Evolutionary conservation across 2,888 invertebrate genomes (phyloP), one percentile per base, ranked within the genome.

Genomic region (Cordilura impudica): DNA sequence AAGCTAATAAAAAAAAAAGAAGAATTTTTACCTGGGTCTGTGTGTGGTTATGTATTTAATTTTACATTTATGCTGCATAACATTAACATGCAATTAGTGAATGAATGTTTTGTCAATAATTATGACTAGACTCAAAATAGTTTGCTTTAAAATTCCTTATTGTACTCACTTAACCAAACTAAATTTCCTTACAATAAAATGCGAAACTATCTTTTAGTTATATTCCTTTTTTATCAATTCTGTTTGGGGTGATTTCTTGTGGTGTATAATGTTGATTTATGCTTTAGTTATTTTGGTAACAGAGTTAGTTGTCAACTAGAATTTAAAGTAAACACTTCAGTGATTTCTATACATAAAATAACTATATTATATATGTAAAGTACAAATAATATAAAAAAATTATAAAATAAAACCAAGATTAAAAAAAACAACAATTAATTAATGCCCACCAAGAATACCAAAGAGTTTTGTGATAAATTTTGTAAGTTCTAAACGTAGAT

Each of bases 101-200:
- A 10, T 67, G 49, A 77, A 86, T 86, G 87, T 87, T 87, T 87
- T 87, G 87, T 87, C 87, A 87, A 87, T 87, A 87, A 85, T 84
- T 87, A 87, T 87, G 86, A 81, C 81, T 82, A 81, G 83, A 81
- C 82, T 72, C 51, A 10, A 65, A 21, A 49, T 51, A 18, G 19
- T n/a, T 26, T 18, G 8, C 19, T 12, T 39, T 63, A 35, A 58
- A 63, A 18, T 31, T 14, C 29, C 23, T 56, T 58, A 10, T 23
- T 58, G 26, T 54, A 29, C 54, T 54, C 31, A 49, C 49, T 51
- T 4, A 54, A 63, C 39, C n/a, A 26, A 53, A 60, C 54, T n/a
- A 56, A 58, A 58, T 72, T 53, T 74, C 70, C 61, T 74, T 66
- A 69, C 47, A 31, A 16, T 14, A 12, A 6, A n/a, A 56, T 45